Evolutionary conservation across 2,888 invertebrate genomes (phyloP), one percentile per base, ranked within the genome.

Genomic region (Muschampia plurimacula): DNA sequence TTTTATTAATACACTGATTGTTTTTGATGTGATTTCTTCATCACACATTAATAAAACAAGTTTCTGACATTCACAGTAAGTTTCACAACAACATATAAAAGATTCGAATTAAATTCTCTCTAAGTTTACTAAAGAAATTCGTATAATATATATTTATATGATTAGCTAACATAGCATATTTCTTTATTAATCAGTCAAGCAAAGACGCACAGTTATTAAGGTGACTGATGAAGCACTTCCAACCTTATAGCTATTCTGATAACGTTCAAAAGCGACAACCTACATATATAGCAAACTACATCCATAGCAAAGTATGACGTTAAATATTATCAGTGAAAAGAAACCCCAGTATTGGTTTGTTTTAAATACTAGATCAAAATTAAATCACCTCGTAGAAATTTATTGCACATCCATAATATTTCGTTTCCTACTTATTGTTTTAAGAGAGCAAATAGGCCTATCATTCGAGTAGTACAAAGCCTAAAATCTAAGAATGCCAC

Each of bases 61-160:
- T 84, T 82, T 80, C 81, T 81, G 83, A 85, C 81, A 81, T 82
- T 81, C 81, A 85, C 82, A 85, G 10, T 85, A 79, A 82, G 80
- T 86, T 85, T 85, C 85, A 85, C 85, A 88, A 87, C 86, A 88
- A 84, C 85, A 88, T 86, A 85, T 86, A 88, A 77, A 89, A 89
- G 84, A 88, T 73, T 67, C 84, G 87, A 89, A 90, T 88, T 77
- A 87, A 84, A 89, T 87, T 89, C 87, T 84, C 84, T 86, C 83
- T 86, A 86, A 84, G 84, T 83, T 46, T 81, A 74, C 81, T 83
- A 83, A 79, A 81, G 79, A 82, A 82, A 82, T 78, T 75, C 75
- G 77, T 82, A 79, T 46, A 13, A n/a, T 79, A 79, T 75, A 80
- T 80, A 80, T 82, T 82, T 74, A 67, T 69, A 59, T 72, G 77